Conservation (phyloP, 1,140 invertebrate genomes). For the Panonychus citri region DNA sequence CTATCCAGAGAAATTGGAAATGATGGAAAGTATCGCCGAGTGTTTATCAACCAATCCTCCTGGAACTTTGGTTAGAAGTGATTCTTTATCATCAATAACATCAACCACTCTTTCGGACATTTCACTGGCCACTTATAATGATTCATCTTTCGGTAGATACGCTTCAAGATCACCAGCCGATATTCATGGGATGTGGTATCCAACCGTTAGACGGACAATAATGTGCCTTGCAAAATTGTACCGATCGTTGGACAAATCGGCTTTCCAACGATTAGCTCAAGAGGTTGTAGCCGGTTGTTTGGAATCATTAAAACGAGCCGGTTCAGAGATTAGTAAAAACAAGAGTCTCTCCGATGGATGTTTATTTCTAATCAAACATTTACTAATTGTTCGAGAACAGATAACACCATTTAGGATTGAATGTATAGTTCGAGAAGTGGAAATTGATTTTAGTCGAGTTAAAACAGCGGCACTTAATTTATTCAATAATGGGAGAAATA, state of each 20-base stretch:
- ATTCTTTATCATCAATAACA: conserved; percentile 13
- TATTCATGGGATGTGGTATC: conserved; percentile 99
- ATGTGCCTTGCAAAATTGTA: conserved; percentile 85
- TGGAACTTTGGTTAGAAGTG: conserved; percentile 8
- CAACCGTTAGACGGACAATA: conserved; percentile 74
- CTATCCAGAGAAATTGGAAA: conserved; percentile 86
- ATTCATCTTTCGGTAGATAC: background rate
- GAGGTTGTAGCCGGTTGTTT: conserved; percentile 79
- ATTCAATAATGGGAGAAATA: conserved; percentile 53
- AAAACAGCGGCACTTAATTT: conserved; percentile 54
- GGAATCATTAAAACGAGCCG: conserved; percentile 58
- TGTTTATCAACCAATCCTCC: background rate
- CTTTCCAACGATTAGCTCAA: conserved; percentile 86
- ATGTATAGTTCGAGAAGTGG: conserved; percentile 72
- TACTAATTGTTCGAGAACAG: conserved; percentile 86
- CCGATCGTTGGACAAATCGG: conserved; percentile 74
- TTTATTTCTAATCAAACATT: conserved; percentile 90
- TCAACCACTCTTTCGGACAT: conserved; percentile 10
- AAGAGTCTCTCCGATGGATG: conserved; percentile 54
- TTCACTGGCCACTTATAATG: background rate
- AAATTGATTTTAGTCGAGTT: conserved; percentile 60
- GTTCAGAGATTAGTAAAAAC: conserved; percentile 26
- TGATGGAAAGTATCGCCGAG: conserved; percentile 51
- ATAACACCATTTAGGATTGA: conserved; percentile 95
- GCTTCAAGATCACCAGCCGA: conserved; percentile 56